A percentile compares a stretch with the other conserved stretches of the same genome.
Evolutionary conservation across 2,888 invertebrate species (phyloP).

Genomic region (Drosophila barbarae): DNA sequence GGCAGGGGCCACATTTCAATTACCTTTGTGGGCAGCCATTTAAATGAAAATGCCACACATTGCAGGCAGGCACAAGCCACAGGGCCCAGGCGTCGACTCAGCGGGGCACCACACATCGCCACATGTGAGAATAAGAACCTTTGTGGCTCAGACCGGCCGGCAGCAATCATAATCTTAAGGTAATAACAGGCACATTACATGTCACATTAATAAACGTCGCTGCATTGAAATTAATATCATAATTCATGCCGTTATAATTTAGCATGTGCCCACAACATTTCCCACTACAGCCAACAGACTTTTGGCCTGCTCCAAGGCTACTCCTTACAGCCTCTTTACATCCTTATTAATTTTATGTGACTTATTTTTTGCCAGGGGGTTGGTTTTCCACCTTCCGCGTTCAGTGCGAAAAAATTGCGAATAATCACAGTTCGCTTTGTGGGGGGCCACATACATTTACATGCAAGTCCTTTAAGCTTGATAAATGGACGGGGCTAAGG

Average conservation of each 20-base stretch:
- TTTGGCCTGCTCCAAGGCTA: not conserved
- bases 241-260: conserved; percentile 77
- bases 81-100: conserved; percentile 38
- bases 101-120: conserved; percentile 37
- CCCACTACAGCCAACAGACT: conserved; percentile 8
- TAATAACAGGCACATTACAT: conserved; percentile 74
- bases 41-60: conserved; percentile 73
- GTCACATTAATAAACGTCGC: conserved; percentile 76
- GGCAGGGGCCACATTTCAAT: conserved; percentile 62
- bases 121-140: conserved; percentile 41
- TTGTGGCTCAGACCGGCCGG: conserved; percentile 27
- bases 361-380: conserved; percentile 44
- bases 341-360: conserved; percentile 73
- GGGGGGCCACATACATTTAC: conserved; percentile 54
- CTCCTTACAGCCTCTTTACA: conserved; percentile 27
- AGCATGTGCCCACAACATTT: conserved; percentile 59
- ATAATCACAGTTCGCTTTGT: conserved; percentile 50
- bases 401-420: conserved; percentile 52
- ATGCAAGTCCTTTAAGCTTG: conserved; percentile 72
- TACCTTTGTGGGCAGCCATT: conserved; percentile 68
- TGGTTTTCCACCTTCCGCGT: conserved; percentile 27
- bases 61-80: conserved; percentile 61
- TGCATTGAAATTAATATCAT: conserved; percentile 75
- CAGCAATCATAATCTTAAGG: conserved; percentile 72
- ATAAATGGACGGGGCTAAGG: conserved; percentile 62